Conservation (phyloP, 2,888 invertebrate species). For the Subacronicta megacephala region DNA sequence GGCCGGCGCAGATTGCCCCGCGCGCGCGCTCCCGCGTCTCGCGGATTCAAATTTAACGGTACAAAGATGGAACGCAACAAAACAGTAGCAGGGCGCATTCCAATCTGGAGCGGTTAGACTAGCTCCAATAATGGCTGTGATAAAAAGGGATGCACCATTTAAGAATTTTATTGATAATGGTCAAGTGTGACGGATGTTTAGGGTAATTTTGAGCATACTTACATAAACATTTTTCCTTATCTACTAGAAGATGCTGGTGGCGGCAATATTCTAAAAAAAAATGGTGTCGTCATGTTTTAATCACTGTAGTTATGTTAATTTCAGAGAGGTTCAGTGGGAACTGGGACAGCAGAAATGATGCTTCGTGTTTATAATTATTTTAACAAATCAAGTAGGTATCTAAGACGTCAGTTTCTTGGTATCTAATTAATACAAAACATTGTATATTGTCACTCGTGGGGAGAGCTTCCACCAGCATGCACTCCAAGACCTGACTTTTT, state of each 20-base stretch:
- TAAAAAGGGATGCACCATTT: constrained; percentile 79
- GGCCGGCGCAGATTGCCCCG: constrained; percentile 59
- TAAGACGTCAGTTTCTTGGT: too few species aligned
- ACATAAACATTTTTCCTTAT: background rate
- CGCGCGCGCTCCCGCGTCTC: constrained; percentile 56
- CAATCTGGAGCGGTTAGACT: constrained; percentile 69
- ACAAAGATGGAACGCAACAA: constrained; percentile 83
- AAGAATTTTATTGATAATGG: constrained; percentile 73
- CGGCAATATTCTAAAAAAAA: too few species aligned
- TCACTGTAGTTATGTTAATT: too few species aligned
- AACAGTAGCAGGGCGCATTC: constrained; percentile 75
- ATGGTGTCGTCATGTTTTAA: too few species aligned
- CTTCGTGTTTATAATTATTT: too few species aligned
- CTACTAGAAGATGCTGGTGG: too few species aligned
- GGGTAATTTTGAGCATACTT: constrained; percentile 42
- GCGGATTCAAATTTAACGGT: constrained; percentile 87
- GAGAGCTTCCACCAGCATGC: too few species aligned
- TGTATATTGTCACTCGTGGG: too few species aligned
- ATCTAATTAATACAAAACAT: too few species aligned
- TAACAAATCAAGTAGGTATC: too few species aligned
- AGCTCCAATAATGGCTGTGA: constrained; percentile 69
- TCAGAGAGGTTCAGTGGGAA: too few species aligned
- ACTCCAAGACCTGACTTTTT: background rate
- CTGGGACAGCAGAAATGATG: too few species aligned
- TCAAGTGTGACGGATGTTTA: constrained; percentile 44